Base-by-base conservation (phyloP, 2,888 invertebrate genomes). In the Hermaeophaga mercurialis region DNA sequence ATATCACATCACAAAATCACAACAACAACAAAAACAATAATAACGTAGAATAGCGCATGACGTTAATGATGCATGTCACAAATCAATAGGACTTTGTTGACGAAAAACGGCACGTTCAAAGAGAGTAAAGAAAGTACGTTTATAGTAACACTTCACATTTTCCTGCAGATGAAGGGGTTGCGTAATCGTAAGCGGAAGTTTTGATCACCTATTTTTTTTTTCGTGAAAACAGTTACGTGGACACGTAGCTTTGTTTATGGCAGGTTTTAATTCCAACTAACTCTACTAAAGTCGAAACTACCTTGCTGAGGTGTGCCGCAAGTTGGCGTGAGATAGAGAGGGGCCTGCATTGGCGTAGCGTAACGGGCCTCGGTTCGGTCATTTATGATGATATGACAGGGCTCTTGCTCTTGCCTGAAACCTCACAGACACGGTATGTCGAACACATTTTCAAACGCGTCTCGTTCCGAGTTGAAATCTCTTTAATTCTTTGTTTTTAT, bases 301-400 rank as follows among this genome's bases (percentile, higher is more conserved):
- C 70, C 70, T 70, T 68, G 66, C 58, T 60, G 66, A 70, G 70
- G 70, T 70, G 70, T 70, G 70, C 65, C 69, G 63, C 59, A 57
- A 48, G 53, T 56, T 57, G 55, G 63, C 62, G 59, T 59, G 61
- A 33, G 47, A 55, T 49, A 54, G 65, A 66, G 62, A 68, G 65
- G 68, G 68, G 67, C 62, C 62, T 2, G 24, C 59, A 60, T 54
- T 53, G 59, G 59, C 59, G 62, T 49, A 44, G 22, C 44, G 28
- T 39, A n/a, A n/a, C n/a, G n/a, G n/a, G n/a, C n/a, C n/a, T n/a
- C n/a, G n/a, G n/a, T n/a, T n/a, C n/a, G n/a, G n/a, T n/a, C n/a
- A n/a, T n/a, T n/a, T n/a, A n/a, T n/a, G n/a, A n/a, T n/a, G n/a
- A n/a, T n/a, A n/a, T n/a, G n/a, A n/a, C n/a, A n/a, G n/a, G n/a